These are phyloP conservation scores for Trachymyrmex septentrionalis DNA, from an alignment of 1,140 invertebrate species.

Conservation along the genomic window DNA sequence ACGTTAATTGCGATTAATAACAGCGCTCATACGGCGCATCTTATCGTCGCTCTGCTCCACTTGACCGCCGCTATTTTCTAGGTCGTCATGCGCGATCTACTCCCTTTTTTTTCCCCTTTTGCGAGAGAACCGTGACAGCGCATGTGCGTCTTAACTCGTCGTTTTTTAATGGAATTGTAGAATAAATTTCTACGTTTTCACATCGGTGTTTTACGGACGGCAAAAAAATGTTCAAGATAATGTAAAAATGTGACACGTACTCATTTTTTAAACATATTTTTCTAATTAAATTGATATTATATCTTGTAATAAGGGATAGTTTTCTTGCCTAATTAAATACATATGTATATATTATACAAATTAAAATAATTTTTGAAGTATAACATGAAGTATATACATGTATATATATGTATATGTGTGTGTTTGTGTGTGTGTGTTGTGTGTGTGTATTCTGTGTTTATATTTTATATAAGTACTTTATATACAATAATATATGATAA, in stretches of 20 bases:
- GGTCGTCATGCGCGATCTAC: conserved; percentile 20
- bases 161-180: background rate
- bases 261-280: background rate
- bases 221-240: background rate
- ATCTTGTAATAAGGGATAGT: background rate
- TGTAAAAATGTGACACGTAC: background rate
- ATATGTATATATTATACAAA: background rate
- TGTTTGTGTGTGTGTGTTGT: too few relatives aligned
- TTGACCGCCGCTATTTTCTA: conserved; percentile 38
- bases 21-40: background rate
- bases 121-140: background rate
- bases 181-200: background rate
- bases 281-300: background rate
- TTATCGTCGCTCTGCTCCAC: conserved; percentile 28
- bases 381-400: background rate
- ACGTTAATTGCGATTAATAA: conserved; percentile 71
- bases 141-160: background rate
- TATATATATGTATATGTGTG: too few relatives aligned
- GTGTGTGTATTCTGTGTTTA: too few relatives aligned
- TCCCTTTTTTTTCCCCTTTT: conserved; percentile 3
- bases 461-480: too few relatives aligned
- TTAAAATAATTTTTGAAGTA: background rate
- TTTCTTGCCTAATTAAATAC: background rate
- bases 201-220: background rate
- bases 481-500: background rate